phyloP scores from a whole-genome alignment of 2,888 invertebrate genomes.

The Zeuzera pyrina region DNA sequence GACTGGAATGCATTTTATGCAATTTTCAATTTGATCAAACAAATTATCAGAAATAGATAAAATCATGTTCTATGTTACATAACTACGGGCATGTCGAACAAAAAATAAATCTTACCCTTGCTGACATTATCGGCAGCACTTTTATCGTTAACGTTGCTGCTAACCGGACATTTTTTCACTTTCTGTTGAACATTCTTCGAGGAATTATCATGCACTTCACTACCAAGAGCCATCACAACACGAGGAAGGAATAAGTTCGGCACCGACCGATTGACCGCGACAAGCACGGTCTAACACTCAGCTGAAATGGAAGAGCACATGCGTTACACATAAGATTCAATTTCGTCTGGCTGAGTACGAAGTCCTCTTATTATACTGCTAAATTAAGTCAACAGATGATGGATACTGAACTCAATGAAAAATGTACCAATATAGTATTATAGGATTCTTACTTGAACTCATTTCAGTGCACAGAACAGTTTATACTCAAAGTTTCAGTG shows the following conservation, averaged over 20 bases:
- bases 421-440: too few species aligned
- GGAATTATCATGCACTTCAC: slow-evolving; percentile 72
- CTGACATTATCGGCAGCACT: slow-evolving; percentile 52
- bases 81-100: slow-evolving; percentile 58
- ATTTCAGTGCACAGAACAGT: too few species aligned
- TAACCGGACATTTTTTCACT: slow-evolving; percentile 66
- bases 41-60: slow-evolving; percentile 26
- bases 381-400: too few species aligned
- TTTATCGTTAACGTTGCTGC: slow-evolving; percentile 56
- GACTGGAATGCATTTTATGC: slow-evolving; percentile 34
- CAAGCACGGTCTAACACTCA: slow-evolving; percentile 64
- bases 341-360: slow-evolving; percentile 44
- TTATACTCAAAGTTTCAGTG: too few species aligned
- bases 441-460: too few species aligned
- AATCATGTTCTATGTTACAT: slow-evolving; percentile 59
- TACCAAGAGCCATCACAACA: slow-evolving; percentile 74
- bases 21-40: slow-evolving; percentile 18
- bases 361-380: slow-evolving; percentile 22
- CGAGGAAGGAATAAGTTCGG: slow-evolving; percentile 60
- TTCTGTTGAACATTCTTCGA: slow-evolving; percentile 59
- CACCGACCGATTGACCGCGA: slow-evolving; percentile 61
- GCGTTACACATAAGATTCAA: slow-evolving; percentile 65
- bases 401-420: too few species aligned
- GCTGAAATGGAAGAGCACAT: slow-evolving; percentile 64
- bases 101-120: slow-evolving; percentile 53